Percentiles rank a stretch among this genome's conserved stretches.
Evolutionary conservation across 2,113 vertebrate genomes (phyloP).

Genomic region (Proterorhinus semilunaris): DNA sequence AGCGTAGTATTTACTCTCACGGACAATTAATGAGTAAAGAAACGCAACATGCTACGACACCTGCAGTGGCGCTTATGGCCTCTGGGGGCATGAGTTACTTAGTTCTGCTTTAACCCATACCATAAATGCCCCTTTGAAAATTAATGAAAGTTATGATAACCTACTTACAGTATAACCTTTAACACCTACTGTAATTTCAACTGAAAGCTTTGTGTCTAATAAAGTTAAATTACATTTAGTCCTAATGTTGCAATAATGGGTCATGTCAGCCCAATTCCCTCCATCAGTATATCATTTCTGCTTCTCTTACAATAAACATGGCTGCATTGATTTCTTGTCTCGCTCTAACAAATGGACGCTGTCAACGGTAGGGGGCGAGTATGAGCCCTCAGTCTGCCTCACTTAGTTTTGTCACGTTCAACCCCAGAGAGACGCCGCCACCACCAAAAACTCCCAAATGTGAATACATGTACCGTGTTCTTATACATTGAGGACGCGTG

Average conservation of each 20-base stretch:
- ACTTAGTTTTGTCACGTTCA: slow-evolving; percentile 15
- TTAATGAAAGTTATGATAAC: too few relatives aligned
- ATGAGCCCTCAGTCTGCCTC: slow-evolving; percentile 14
- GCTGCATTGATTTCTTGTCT: slow-evolving; percentile 22
- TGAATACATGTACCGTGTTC: slow-evolving; percentile 36
- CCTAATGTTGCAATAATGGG: neutral
- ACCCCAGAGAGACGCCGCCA: slow-evolving; percentile 31
- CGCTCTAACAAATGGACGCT: slow-evolving; percentile 23
- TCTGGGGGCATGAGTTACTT: too few relatives aligned
- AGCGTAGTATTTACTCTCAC: too few relatives aligned
- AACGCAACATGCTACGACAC: too few relatives aligned
- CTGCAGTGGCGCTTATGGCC: too few relatives aligned
- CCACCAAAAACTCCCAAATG: slow-evolving; percentile 7
- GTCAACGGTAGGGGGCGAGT: slow-evolving; percentile 68
- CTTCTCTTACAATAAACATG: slow-evolving; percentile 37
- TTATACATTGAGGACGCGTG: slow-evolving; percentile 42
- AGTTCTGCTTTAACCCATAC: too few relatives aligned
- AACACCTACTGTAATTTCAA: neutral
- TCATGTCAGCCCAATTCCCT: neutral
- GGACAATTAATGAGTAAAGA: too few relatives aligned
- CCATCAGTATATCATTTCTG: slow-evolving; percentile 7
- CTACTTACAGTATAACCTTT: too few relatives aligned
- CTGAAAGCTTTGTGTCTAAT: neutral
- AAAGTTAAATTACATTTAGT: neutral
- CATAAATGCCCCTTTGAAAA: too few relatives aligned